phyloP scores from a whole-genome alignment of 64 coral and sea anemone genomes.

The Anthopleura sola region DNA sequence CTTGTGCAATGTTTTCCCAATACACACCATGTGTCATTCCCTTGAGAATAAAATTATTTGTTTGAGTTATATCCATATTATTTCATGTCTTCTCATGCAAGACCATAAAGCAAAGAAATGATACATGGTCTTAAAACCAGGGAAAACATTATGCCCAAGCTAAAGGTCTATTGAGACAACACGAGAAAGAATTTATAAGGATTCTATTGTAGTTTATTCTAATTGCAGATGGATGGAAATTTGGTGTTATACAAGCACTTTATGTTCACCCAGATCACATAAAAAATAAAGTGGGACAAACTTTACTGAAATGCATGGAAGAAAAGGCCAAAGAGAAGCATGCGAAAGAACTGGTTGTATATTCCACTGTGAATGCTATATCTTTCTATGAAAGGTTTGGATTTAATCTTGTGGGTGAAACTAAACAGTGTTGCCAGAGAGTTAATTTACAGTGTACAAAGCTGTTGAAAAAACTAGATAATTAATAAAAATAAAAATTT shows the following conservation, averaged over 20 bases:
- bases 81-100: no score
- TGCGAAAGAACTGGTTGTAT: not conserved
- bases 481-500: no score
- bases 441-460: conserved; percentile 9
- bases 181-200: no score
- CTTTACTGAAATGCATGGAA: conserved; percentile 27
- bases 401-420: not conserved
- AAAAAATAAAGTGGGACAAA: conserved; percentile 18
- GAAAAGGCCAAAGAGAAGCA: conserved; percentile 6
- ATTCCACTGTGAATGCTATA: conserved; percentile 44
- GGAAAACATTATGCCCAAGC: no score
- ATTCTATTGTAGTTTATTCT: no score
- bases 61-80: no score
- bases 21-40: no score
- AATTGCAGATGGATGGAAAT: not conserved
- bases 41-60: no score
- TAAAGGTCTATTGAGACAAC: no score
- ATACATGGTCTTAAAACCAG: no score
- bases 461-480: not conserved
- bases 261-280: conserved; percentile 41
- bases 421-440: not conserved
- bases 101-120: no score
- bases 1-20: no score
- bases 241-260: not conserved
- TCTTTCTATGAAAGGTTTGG: conserved; percentile 42